These are phyloP conservation scores for Nanorana parkeri DNA, from an alignment of 2,113 vertebrate genomes.

Conservation along the genomic window DNA sequence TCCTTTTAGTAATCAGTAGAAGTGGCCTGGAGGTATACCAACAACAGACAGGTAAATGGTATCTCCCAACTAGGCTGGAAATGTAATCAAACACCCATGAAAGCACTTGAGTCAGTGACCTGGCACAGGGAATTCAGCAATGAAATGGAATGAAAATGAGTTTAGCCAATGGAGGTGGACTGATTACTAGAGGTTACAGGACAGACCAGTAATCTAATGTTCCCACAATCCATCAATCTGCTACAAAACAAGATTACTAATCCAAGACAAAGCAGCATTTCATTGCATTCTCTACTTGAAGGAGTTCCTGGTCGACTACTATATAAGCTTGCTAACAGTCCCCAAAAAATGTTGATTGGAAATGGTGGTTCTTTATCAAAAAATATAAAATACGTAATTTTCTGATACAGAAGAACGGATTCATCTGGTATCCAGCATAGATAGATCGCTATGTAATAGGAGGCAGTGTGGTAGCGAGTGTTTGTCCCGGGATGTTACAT, in stretches of 20 bases:
- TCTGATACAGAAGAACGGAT: slow-evolving; percentile 54
- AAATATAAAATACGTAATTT: slow-evolving; percentile 48
- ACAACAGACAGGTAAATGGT: too few relatives aligned
- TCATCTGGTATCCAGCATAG: slow-evolving; percentile 50
- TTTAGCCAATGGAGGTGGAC: not conserved
- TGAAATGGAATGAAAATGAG: too few relatives aligned
- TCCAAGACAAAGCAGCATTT: not conserved
- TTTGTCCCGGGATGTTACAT: slow-evolving; percentile 74
- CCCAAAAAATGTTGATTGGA: slow-evolving; percentile 21
- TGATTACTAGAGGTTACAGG: slow-evolving; percentile 2
- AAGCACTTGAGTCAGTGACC: too few relatives aligned
- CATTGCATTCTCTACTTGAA: not conserved
- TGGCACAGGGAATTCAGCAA: too few relatives aligned
- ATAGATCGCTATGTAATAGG: slow-evolving; percentile 55
- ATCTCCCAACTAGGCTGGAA: too few relatives aligned
- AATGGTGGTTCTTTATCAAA: slow-evolving; percentile 49
- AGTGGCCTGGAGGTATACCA: too few relatives aligned
- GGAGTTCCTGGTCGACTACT: not conserved
- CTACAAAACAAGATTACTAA: not conserved
- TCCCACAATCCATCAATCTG: not conserved
- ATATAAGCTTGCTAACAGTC: not conserved
- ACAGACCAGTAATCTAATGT: too few relatives aligned
- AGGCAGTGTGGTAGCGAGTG: slow-evolving; percentile 55
- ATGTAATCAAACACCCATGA: too few relatives aligned
- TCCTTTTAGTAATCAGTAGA: too few relatives aligned